Evolutionary conservation across 2,113 vertebrate species (phyloP).

Genomic region (Pipa parva): DNA sequence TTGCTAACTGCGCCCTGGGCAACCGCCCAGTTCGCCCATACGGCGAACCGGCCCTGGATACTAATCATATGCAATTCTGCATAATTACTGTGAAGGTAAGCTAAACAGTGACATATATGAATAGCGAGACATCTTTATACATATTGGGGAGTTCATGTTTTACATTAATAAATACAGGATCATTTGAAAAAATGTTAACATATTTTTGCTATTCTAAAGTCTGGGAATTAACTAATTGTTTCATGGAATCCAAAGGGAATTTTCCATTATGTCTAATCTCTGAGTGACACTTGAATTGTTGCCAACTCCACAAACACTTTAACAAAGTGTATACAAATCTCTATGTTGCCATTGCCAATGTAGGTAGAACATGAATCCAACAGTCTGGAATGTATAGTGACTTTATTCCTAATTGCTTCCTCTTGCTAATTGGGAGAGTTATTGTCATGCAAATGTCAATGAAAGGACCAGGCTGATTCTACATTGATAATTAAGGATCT

Average conservation of each 20-base stretch:
- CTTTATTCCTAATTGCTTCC: neutral
- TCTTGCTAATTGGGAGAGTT: neutral
- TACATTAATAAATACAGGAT: neutral
- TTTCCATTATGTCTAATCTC: neutral
- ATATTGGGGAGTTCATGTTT: neutral
- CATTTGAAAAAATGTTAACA: too few species aligned
- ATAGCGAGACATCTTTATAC: slow-evolving; percentile 16
- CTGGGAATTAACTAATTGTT: neutral
- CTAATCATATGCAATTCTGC: too few species aligned
- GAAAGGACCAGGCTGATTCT: neutral
- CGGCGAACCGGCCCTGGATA: too few species aligned
- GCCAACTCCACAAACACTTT: neutral
- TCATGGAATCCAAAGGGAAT: neutral
- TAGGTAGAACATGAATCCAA: neutral
- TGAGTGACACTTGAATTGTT: neutral
- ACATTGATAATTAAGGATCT: neutral
- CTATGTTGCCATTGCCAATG: neutral
- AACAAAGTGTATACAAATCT: too few species aligned
- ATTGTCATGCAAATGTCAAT: slow-evolving; percentile 1
- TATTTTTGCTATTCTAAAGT: neutral
- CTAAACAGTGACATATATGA: slow-evolving; percentile 16
- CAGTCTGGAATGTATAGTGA: neutral
- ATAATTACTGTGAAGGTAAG: too few species aligned
- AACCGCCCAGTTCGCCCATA: too few species aligned
- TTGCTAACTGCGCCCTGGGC: too few species aligned